Evolutionary conservation across 2,888 invertebrate genomes (phyloP).

Genomic region (Sphaeridia pumilis): DNA sequence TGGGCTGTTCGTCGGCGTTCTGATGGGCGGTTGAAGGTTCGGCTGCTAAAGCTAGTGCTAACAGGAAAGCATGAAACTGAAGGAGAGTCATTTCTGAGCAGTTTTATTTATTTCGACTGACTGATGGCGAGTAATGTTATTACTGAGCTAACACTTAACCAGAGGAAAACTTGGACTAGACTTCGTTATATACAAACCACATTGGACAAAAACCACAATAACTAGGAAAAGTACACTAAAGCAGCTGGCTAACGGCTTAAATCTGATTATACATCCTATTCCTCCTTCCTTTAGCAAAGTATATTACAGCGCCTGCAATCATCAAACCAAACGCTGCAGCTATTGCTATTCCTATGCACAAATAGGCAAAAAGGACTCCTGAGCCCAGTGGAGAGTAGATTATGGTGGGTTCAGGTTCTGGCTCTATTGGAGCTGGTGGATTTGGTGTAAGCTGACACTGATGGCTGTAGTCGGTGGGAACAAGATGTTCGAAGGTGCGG

Average conservation of each 20-base stretch:
- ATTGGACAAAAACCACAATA: not conserved
- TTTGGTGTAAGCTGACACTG: not conserved
- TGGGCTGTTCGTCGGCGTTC: not conserved
- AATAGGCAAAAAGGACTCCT: not conserved
- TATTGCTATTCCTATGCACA: not conserved
- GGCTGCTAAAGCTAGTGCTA: no score
- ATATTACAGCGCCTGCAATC: not conserved
- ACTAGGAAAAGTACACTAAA: not conserved
- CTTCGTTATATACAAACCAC: no score
- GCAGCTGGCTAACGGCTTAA: no score
- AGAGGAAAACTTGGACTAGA: no score
- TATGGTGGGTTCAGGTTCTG: no score
- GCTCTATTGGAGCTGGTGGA: not conserved
- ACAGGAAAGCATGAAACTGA: no score
- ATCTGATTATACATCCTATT: no score
- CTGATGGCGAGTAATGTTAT: no score
- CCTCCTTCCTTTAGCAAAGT: not conserved
- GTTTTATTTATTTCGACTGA: no score
- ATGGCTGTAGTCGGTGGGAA: not conserved
- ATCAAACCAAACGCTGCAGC: not conserved
- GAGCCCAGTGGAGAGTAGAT: not conserved
- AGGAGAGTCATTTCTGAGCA: no score
- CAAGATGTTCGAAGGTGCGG: not conserved
- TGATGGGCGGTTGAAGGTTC: not conserved
- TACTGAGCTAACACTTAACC: no score